Evolutionary conservation across 1,140 invertebrate genomes (phyloP).

Genomic region (Agrypnia vestita): DNA sequence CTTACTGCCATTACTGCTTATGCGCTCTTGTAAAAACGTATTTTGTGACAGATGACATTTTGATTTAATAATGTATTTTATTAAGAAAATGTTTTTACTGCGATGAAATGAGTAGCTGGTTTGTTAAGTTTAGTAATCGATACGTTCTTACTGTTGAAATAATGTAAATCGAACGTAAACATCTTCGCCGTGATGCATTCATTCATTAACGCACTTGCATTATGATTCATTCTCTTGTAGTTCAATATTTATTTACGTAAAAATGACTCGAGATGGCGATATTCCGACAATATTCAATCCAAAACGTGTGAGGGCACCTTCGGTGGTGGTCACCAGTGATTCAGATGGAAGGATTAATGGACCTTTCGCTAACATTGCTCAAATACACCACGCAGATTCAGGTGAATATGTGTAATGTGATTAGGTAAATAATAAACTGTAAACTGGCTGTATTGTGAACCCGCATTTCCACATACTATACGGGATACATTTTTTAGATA

Average conservation of each 20-base stretch:
- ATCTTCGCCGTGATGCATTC: constrained; percentile 21
- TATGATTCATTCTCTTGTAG: constrained; percentile 35
- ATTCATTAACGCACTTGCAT: constrained; percentile 30
- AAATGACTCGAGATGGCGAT: constrained; percentile 76
- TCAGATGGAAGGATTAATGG: constrained; percentile 70
- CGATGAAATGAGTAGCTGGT: constrained; percentile 18
- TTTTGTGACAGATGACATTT: constrained; percentile 40
- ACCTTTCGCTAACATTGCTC: constrained; percentile 68
- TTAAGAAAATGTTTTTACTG: constrained; percentile 9
- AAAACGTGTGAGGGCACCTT: constrained; percentile 79
- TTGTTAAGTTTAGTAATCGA: not conserved
- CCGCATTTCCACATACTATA: not conserved
- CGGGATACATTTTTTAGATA: no score
- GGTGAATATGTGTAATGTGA: constrained; percentile 54
- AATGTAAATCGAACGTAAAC: constrained; percentile 18
- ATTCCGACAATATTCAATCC: constrained; percentile 85
- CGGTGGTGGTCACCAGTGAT: constrained; percentile 81
- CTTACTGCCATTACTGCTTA: no score
- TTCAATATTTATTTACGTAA: constrained; percentile 46
- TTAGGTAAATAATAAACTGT: no score
- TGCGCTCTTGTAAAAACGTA: constrained; percentile 4
- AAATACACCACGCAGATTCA: constrained; percentile 74
- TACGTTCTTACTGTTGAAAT: constrained; percentile 1
- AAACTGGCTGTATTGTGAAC: not conserved
- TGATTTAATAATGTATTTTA: constrained; percentile 14